Evolutionary conservation across 2,888 invertebrate species (phyloP).

Genomic region (Andrena marginata): DNA sequence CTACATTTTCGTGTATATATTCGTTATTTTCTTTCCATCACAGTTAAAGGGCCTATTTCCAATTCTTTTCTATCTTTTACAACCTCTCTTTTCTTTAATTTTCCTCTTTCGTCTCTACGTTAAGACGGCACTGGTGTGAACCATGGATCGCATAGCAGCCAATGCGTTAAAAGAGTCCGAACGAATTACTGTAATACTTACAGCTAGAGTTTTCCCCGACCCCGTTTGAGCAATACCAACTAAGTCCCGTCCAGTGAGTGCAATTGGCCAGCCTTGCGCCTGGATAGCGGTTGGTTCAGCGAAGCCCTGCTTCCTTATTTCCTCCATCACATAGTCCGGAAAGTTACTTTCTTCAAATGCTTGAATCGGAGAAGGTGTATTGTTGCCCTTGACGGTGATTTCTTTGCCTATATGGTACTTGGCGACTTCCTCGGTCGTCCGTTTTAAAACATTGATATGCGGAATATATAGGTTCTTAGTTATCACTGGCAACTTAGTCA

Average conservation of each 20-base stretch:
- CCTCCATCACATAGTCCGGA: slow-evolving; percentile 93
- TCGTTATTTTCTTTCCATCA: too few relatives aligned
- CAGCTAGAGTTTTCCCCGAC: slow-evolving; percentile 95
- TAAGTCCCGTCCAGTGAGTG: slow-evolving; percentile 95
- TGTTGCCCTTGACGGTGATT: slow-evolving; percentile 95
- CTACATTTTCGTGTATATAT: too few relatives aligned
- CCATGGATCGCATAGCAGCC: too few relatives aligned
- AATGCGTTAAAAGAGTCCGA: background rate
- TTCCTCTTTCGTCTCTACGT: too few relatives aligned
- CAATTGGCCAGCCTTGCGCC: slow-evolving; percentile 98
- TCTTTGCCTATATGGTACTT: slow-evolving; percentile 92
- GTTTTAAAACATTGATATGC: slow-evolving; percentile 90
- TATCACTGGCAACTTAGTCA: slow-evolving; percentile 91
- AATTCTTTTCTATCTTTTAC: too few relatives aligned
- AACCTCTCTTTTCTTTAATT: too few relatives aligned
- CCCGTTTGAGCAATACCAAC: slow-evolving; percentile 98
- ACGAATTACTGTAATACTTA: slow-evolving; percentile 76
- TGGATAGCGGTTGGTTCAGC: slow-evolving; percentile 97
- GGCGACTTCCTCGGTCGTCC: slow-evolving; percentile 91
- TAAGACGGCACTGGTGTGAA: too few relatives aligned
- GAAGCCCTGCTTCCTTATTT: slow-evolving; percentile 92
- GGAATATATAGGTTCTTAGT: slow-evolving; percentile 97
- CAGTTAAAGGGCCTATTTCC: too few relatives aligned
- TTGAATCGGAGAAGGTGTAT: slow-evolving; percentile 95
- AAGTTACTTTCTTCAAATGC: slow-evolving; percentile 96